Evolutionary conservation across 2,888 invertebrate genomes (phyloP).

Genomic region (Atethmia centrago): DNA sequence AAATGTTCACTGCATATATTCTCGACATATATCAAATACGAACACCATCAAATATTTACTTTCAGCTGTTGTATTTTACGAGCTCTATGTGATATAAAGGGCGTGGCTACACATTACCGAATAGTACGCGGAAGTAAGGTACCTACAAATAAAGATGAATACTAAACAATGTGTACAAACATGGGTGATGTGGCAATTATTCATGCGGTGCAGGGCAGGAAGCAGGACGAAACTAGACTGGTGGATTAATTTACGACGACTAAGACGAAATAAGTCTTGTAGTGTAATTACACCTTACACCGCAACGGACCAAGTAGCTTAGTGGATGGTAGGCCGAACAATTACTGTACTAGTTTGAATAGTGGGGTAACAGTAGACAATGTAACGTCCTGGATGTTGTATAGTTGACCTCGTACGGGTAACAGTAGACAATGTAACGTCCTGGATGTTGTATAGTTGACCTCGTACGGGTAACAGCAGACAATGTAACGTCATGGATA

Average conservation of each 20-base stretch:
- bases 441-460: no score
- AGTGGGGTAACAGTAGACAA: no score
- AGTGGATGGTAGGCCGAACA: no score
- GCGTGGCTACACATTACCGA: background rate
- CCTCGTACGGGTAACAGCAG: no score
- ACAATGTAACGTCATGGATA: no score
- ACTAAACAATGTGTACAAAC: constrained; percentile 13
- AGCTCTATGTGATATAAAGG: background rate
- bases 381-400: no score
- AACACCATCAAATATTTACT: constrained; percentile 8
- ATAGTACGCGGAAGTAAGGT: background rate
- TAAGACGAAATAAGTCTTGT: constrained; percentile 21
- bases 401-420: no score
- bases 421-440: no score
- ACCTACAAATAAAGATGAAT: constrained; percentile 12
- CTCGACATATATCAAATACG: background rate
- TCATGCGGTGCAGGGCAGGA: constrained; percentile 15
- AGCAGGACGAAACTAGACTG: background rate
- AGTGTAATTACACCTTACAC: constrained; percentile 30
- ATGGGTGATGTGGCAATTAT: constrained; percentile 29
- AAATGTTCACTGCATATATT: constrained; percentile 12
- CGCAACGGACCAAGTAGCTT: constrained; percentile 14
- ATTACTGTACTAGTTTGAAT: no score
- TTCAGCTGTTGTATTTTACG: background rate
- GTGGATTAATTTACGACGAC: constrained; percentile 34